phyloP scores from a whole-genome alignment of 2,888 invertebrate genomes.

The Parapristionchus giblindavisi region DNA sequence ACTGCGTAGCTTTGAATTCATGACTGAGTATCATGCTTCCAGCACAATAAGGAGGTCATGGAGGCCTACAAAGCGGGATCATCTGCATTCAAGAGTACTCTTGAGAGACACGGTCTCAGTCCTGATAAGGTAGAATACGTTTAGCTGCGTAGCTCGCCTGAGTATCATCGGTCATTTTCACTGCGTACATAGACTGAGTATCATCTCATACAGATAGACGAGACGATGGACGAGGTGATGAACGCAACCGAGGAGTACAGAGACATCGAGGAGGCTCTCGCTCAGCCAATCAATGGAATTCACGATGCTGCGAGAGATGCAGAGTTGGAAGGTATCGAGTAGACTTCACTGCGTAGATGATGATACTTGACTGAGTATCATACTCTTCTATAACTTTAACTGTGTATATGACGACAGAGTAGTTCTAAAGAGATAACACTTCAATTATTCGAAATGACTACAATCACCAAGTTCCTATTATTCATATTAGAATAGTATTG shows the following conservation, averaged over 20 bases:
- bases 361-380: neutral
- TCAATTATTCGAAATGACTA: too few relatives aligned
- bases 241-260: constrained; percentile 61
- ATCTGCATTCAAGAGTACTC: constrained; percentile 61
- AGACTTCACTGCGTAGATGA: neutral
- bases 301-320: constrained; percentile 19
- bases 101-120: constrained; percentile 63
- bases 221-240: constrained; percentile 64
- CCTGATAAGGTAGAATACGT: constrained; percentile 56
- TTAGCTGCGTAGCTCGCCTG: neutral
- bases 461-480: too few relatives aligned
- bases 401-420: too few relatives aligned
- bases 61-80: constrained; percentile 62
- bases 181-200: neutral
- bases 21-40: constrained; percentile 15
- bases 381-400: too few relatives aligned
- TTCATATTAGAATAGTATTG: too few relatives aligned
- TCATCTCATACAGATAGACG: constrained; percentile 54
- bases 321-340: constrained; percentile 33
- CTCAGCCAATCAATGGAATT: constrained; percentile 35
- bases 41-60: constrained; percentile 64
- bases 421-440: too few relatives aligned
- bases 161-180: neutral
- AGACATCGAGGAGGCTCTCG: constrained; percentile 55
- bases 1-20: neutral